Evolutionary conservation across 1,140 invertebrate species (phyloP).

Genomic region (Drosophila melanogaster): DNA sequence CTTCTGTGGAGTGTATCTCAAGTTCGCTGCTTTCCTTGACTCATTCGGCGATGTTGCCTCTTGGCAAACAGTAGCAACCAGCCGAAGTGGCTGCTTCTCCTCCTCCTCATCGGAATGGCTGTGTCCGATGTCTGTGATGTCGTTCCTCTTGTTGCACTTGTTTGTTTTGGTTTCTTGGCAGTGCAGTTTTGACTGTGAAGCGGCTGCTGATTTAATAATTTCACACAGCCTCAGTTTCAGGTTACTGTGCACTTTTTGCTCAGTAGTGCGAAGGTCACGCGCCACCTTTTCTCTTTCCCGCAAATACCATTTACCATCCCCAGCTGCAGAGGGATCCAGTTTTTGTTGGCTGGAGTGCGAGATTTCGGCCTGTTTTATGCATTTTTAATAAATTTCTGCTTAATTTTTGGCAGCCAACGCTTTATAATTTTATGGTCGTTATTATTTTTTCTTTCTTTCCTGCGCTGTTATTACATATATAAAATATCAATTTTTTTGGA

Average conservation of each 20-base stretch:
- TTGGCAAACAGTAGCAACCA: slow-evolving; percentile 55
- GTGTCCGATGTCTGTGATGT: slow-evolving; percentile 11
- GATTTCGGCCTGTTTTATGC: slow-evolving; percentile 55
- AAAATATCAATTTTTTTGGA: slow-evolving; percentile 78
- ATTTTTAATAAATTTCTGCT: slow-evolving; percentile 78
- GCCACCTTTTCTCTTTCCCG: slow-evolving; percentile 72
- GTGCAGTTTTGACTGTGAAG: slow-evolving; percentile 11
- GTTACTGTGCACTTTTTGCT: slow-evolving; percentile 32
- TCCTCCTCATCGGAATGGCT: neutral
- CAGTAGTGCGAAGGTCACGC: slow-evolving; percentile 81
- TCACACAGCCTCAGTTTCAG: slow-evolving; percentile 43
- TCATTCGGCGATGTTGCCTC: slow-evolving; percentile 28
- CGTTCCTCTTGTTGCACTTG: slow-evolving; percentile 28
- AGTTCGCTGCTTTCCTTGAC: slow-evolving; percentile 32
- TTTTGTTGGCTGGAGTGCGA: slow-evolving; percentile 27
- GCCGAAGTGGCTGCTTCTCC: slow-evolving; percentile 34
- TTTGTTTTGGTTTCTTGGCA: slow-evolving; percentile 49
- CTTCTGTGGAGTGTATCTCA: slow-evolving; percentile 27
- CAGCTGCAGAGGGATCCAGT: slow-evolving; percentile 64
- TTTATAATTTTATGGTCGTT: slow-evolving; percentile 49
- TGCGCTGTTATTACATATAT: slow-evolving; percentile 56
- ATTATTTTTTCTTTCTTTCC: slow-evolving; percentile 21
- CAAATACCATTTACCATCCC: slow-evolving; percentile 27
- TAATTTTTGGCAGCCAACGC: slow-evolving; percentile 57
- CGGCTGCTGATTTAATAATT: slow-evolving; percentile 40